These are phyloP conservation scores for Branchellion lobata DNA, from an alignment of 2,888 invertebrate species.

Conservation along the genomic window DNA sequence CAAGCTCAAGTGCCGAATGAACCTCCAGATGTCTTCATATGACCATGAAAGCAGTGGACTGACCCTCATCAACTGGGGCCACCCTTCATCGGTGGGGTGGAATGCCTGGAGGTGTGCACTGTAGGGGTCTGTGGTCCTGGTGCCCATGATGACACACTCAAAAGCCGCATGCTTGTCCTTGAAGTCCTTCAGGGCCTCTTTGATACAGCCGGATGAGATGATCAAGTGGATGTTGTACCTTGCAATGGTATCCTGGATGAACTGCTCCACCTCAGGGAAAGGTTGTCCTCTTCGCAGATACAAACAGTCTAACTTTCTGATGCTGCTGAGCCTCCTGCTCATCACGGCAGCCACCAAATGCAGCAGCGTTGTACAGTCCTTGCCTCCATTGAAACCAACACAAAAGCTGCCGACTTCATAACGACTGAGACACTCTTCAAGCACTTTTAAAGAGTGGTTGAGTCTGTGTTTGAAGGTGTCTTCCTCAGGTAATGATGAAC, in stretches of 20 bases:
- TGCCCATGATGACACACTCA: constrained; percentile 88
- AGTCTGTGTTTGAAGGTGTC: constrained; percentile 49
- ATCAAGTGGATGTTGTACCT: constrained; percentile 71
- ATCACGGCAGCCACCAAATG: constrained; percentile 69
- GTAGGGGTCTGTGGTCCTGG: constrained; percentile 81
- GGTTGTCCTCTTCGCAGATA: constrained; percentile 79
- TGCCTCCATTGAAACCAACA: constrained; percentile 94
- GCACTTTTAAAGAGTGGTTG: constrained; percentile 57
- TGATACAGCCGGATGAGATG: constrained; percentile 68
- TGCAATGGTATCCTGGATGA: constrained; percentile 72
- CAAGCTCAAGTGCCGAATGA: constrained; percentile 74
- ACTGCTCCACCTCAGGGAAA: constrained; percentile 80
- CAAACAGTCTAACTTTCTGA: constrained; percentile 68
- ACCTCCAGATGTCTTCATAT: constrained; percentile 87
- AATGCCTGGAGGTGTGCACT: constrained; percentile 59
- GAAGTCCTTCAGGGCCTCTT: constrained; percentile 71
- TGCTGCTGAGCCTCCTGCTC: constrained; percentile 56
- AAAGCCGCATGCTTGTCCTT: constrained; percentile 67
- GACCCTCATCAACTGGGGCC: constrained; percentile 86
- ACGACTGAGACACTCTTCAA: constrained; percentile 59
- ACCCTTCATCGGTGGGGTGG: constrained; percentile 75
- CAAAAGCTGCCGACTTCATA: constrained; percentile 74
- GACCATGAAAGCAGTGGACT: constrained; percentile 89
- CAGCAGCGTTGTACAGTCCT: constrained; percentile 91
- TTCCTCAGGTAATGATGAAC: neutral